phyloP scores from a whole-genome alignment of 2,888 invertebrate species.

The Leucophora obtusa region DNA sequence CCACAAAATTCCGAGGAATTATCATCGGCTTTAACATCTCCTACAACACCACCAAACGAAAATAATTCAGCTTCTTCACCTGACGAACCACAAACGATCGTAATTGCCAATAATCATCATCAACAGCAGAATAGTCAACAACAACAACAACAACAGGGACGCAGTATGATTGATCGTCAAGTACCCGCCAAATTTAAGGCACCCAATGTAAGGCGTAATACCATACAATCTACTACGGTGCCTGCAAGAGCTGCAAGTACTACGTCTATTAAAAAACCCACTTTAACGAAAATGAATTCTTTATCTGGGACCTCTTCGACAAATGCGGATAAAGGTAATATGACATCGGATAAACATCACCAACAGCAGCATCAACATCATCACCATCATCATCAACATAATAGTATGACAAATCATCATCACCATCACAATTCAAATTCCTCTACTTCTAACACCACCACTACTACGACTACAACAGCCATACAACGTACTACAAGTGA shows the following conservation, averaged over 20 bases:
- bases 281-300: constrained; percentile 72
- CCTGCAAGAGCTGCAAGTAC: constrained; percentile 64
- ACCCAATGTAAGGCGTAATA: constrained; percentile 70
- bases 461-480: constrained; percentile 73
- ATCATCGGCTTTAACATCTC: constrained; percentile 66
- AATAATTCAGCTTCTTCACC: constrained; percentile 73
- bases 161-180: constrained; percentile 75
- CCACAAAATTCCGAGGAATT: constrained; percentile 64
- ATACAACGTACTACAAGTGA: constrained; percentile 86
- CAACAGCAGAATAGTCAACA: constrained; percentile 61
- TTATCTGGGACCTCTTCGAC: constrained; percentile 59
- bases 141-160: constrained; percentile 62
- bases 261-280: constrained; percentile 71
- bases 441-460: constrained; percentile 56
- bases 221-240: constrained; percentile 70
- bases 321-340: constrained; percentile 39
- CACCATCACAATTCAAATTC: constrained; percentile 65
- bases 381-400: constrained; percentile 69
- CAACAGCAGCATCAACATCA: constrained; percentile 68
- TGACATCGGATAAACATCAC: constrained; percentile 66
- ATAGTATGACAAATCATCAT: constrained; percentile 65
- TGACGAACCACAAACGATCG: constrained; percentile 72
- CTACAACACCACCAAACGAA: constrained; percentile 66
- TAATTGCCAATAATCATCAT: constrained; percentile 66
- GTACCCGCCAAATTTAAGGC: constrained; percentile 72